Evolutionary conservation across 2,797 vertebrate species (phyloP), one percentile per base, ranked within the genome.

Genomic region (Myotis pilosus): DNA sequence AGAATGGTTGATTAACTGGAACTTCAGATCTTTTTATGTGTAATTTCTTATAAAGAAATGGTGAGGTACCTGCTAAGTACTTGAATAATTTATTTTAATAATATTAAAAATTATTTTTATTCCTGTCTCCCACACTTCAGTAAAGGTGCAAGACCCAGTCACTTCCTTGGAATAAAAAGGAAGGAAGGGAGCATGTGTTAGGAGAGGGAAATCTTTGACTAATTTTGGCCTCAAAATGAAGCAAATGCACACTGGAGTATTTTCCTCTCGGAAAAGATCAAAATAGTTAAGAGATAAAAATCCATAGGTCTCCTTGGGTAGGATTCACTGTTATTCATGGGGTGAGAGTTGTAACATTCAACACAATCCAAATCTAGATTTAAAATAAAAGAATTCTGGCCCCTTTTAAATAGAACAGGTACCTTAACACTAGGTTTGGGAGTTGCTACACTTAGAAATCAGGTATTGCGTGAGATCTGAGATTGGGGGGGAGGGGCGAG

Each of bases 181-280:
- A 89, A 79, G 20, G 6, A 88, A 86, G 19, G 53, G 44, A 91
- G 93, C 38, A 13, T 49, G 3, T 80, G 11, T 71, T 60, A 84
- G 44, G 49, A 22, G 82, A 84, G 13, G 41, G 15, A 84, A 82
- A 8, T 38, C 20, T 72, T 49, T 95, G 47, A 87, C 47, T 64
- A 72, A 64, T n/a, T 78, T 28, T 87, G 60, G 28, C 66, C 41
- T 87, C 53, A 87, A 33, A 93, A 92, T 89, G 41, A 95, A 80
- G 41, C 78, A 44, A 68, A 33, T 9, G 33, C 38, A 78, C 19
- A 74, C 22, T 76, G 78, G 68, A 9, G 3, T 51, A 41, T 41
- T 90, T 78, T 75, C 44, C 28, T 60, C 0, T 66, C 71, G 69
- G 51, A 44, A 82, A 68, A 91, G 84, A 84, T 19, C 13, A 15